A percentile compares a stretch with the other conserved stretches of the same genome.
These are phyloP conservation scores for Hypolimnas misippus DNA, from an alignment of 2,888 invertebrate species.

Conservation along the genomic window DNA sequence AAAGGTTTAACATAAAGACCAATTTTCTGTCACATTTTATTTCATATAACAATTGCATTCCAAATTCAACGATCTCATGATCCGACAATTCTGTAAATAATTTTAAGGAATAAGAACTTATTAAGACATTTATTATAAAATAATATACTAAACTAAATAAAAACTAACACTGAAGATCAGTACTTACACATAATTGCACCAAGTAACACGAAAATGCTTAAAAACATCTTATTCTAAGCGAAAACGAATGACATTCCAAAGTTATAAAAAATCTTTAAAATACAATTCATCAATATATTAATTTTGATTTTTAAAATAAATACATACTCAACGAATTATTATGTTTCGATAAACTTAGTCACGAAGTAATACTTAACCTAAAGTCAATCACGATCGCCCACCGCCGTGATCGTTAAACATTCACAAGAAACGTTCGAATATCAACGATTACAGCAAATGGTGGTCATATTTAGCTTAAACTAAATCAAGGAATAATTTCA, in stretches of 20 bases:
- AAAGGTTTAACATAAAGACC: conserved; percentile 49
- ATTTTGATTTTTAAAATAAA: conserved; percentile 41
- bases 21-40: conserved; percentile 65
- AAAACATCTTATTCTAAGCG: conserved; percentile 51
- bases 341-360: conserved; percentile 41
- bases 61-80: conserved; percentile 55
- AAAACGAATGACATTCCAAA: conserved; percentile 36
- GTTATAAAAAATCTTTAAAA: conserved; percentile 54
- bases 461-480: conserved; percentile 36
- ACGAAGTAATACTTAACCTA: conserved; percentile 55
- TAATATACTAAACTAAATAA: conserved; percentile 23
- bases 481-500: conserved; percentile 64
- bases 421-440: conserved; percentile 3
- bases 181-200: conserved; percentile 74
- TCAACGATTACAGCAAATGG: conserved; percentile 23
- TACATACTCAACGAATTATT: conserved; percentile 33
- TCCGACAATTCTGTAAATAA: conserved; percentile 50
- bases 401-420: conserved; percentile 11
- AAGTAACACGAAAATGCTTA: conserved; percentile 72
- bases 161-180: conserved; percentile 58
- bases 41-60: conserved; percentile 65
- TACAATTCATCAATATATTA: conserved; percentile 48
- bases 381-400: conserved; percentile 26
- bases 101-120: conserved; percentile 55
- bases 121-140: conserved; percentile 43